Evolutionary conservation across 2,888 invertebrate species (phyloP).

Genomic region (Perizoma affinitatum): DNA sequence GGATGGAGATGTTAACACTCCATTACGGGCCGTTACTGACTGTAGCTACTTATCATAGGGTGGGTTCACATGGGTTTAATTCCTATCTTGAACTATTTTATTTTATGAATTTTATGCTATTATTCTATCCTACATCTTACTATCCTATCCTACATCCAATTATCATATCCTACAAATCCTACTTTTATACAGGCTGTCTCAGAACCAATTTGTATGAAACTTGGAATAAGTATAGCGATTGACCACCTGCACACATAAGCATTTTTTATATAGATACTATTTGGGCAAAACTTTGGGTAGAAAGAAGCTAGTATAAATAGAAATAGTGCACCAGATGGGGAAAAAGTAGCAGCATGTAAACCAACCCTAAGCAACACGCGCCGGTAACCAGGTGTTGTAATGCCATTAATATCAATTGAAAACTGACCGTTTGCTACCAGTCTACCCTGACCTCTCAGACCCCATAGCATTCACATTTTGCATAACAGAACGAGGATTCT

Average conservation of each 20-base stretch:
- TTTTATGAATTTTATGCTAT: too few relatives aligned
- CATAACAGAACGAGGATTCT: constrained; percentile 25
- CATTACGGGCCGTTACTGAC: constrained; percentile 52
- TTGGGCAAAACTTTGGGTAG: too few relatives aligned
- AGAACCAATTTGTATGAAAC: too few relatives aligned
- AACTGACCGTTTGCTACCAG: constrained; percentile 72
- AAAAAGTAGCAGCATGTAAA: constrained; percentile 57
- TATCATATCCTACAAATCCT: too few relatives aligned
- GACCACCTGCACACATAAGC: too few relatives aligned
- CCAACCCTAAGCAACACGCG: constrained; percentile 51
- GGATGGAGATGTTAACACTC: constrained; percentile 66
- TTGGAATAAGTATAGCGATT: too few relatives aligned
- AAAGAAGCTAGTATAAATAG: too few relatives aligned
- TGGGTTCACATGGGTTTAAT: constrained; percentile 47
- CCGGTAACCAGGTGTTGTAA: constrained; percentile 74
- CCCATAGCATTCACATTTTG: constrained; percentile 35
- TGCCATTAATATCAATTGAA: constrained; percentile 81
- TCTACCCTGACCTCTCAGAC: constrained; percentile 49
- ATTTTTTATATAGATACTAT: too few relatives aligned
- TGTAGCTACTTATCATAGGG: constrained; percentile 39
- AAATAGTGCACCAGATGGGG: too few relatives aligned
- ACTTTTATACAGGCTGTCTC: too few relatives aligned
- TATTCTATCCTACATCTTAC: too few relatives aligned
- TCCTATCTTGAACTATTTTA: neutral
- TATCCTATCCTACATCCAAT: too few relatives aligned